Evolutionary conservation across 2,888 invertebrate genomes (phyloP), one percentile per base, ranked within the genome.

Genomic region (Eretmocerus hayati): DNA sequence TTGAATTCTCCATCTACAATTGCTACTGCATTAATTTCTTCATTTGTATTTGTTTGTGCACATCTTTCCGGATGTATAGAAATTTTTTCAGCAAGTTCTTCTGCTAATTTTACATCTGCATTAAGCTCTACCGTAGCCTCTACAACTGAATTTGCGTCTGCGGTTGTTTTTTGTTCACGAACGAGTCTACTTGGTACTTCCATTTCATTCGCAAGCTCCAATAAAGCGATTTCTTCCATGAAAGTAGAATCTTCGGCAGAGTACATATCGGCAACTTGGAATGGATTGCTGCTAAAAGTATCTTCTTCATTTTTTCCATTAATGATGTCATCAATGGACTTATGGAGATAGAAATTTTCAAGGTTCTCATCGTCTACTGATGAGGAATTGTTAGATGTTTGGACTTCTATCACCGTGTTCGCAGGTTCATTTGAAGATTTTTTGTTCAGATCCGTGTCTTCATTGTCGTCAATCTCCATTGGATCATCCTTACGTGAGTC

Each of bases 241-340:
- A 41, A 41, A 19, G 38, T 46, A 15, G 38, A 42, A 49, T 47
- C 21, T 31, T 41, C 37, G 20, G 13, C 11, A 16, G 20, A 9
- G 6, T 6, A 26, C 8, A 26, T 26, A 9, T 26, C 26, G 6
- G 26, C 6, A 26, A 26, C 11, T 6, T 26, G 6, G 26, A 6
- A 26, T 6, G 11, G 11, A 26, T 26, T 26, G 26, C 26, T 26
- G 26, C 11, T 11, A 26, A 26, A 26, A 6, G 11, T 9, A 26
- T 26, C 6, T 9, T 26, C 26, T 26, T 26, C 26, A 9, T 9
- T 26, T 9, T 26, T 11, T 9, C 26, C 11, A 26, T 26, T 11
- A 26, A 9, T 26, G 8, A 26, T 9, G 26, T 26, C 26, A 26
- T 1, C 26, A 26, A 26, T 26, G n/a, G n/a, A n/a, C n/a, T n/a